Conservation (phyloP, 2,888 invertebrate species). For the Pandemis heparana region DNA sequence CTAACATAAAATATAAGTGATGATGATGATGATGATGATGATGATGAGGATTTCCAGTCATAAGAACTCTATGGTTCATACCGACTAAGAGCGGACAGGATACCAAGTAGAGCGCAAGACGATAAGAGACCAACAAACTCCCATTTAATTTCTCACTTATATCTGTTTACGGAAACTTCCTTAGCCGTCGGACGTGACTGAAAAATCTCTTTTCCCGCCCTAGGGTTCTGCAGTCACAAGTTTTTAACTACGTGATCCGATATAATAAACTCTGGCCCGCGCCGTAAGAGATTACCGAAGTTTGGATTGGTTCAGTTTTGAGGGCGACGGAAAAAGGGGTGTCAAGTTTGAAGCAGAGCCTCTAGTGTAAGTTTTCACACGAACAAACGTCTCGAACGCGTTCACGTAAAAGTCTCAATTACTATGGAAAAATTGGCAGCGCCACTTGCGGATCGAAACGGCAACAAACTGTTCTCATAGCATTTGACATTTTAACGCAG, state of each 20-base stretch:
- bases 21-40: too few species aligned
- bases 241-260: conserved; percentile 1
- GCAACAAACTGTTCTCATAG: too few species aligned
- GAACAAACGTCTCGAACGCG: too few species aligned
- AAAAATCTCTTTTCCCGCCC: background rate
- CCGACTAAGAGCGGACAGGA: background rate
- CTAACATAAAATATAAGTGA: too few species aligned
- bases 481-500: too few species aligned
- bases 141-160: conserved; percentile 26
- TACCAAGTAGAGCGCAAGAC: conserved; percentile 2
- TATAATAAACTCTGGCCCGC: conserved; percentile 6
- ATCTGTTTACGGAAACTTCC: conserved; percentile 11
- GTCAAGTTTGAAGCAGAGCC: background rate
- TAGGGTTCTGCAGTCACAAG: conserved; percentile 5
- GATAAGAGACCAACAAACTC: conserved; percentile 16
- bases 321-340: background rate
- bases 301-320: background rate
- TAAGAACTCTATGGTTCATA: background rate
- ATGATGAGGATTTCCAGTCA: too few species aligned
- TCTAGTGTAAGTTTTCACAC: too few species aligned
- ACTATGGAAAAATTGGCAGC: too few species aligned
- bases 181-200: conserved; percentile 9
- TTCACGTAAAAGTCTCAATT: too few species aligned
- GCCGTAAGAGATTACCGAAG: background rate
- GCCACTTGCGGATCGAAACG: too few species aligned